phyloP scores from a whole-genome alignment of 2,888 invertebrate genomes.

The Leptarthrus brevirostris region DNA sequence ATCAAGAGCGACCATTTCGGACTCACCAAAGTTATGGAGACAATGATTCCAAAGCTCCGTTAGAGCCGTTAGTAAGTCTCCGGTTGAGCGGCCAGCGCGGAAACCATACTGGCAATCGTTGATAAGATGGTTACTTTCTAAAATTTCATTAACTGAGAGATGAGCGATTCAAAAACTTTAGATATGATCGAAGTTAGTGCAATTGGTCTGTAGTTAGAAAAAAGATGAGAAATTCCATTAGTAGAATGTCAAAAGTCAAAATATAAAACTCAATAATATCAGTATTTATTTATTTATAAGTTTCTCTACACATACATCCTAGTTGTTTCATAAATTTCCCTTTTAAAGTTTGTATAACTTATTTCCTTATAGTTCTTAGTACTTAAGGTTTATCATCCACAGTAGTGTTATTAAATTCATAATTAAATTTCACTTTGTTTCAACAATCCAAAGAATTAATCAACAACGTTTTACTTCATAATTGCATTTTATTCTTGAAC shows the following conservation, averaged over 20 bases:
- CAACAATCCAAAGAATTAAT: conserved; percentile 21
- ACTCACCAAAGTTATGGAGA: no score
- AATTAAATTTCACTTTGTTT: conserved; percentile 16
- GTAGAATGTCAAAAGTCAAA: neutral
- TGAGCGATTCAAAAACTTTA: no score
- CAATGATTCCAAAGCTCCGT: no score
- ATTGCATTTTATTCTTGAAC: conserved; percentile 2
- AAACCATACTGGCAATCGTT: no score
- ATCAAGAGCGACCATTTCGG: no score
- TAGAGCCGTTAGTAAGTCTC: no score
- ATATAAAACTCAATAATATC: conserved; percentile 21
- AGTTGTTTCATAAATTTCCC: conserved; percentile 8
- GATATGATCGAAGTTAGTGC: no score
- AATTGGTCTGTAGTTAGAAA: no score
- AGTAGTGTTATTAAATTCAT: conserved; percentile 14
- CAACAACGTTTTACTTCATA: conserved; percentile 15
- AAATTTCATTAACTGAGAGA: no score
- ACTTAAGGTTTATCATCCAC: neutral
- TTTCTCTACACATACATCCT: conserved; percentile 29
- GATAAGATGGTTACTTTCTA: no score
- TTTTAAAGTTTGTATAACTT: conserved; percentile 17
- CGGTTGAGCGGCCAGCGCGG: no score
- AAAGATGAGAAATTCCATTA: no score
- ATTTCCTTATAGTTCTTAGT: conserved; percentile 5
- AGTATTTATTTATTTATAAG: conserved; percentile 13